Evolutionary conservation across 2,797 vertebrate species (phyloP).

Genomic region (Molossus molossus): DNA sequence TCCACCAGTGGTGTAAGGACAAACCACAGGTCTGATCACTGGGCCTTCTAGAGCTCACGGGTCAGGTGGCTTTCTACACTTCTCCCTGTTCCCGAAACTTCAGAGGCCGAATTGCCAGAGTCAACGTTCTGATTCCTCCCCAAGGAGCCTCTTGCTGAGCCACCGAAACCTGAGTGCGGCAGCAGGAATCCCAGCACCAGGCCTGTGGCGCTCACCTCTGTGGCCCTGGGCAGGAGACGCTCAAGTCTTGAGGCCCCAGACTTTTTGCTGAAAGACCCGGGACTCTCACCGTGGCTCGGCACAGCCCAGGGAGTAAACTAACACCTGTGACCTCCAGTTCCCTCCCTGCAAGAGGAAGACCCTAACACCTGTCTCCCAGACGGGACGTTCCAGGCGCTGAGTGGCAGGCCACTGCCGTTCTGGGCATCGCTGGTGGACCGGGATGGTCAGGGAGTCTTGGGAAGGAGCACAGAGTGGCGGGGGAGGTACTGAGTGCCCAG

Average conservation of each 20-base stretch:
- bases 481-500: neutral
- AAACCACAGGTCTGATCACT: neutral
- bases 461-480: neutral
- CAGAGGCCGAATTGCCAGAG: neutral
- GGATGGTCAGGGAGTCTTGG: neutral
- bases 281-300: neutral
- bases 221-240: accelerated
- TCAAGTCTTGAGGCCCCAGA: neutral
- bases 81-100: neutral
- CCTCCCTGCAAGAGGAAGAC: neutral
- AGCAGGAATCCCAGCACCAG: neutral
- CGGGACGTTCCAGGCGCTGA: neutral
- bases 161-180: neutral
- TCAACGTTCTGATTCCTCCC: neutral
- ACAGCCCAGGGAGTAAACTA: neutral
- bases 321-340: neutral
- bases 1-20: neutral
- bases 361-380: neutral
- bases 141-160: neutral
- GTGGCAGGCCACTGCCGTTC: accelerated
- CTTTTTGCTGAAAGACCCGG: neutral
- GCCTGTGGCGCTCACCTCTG: accelerated
- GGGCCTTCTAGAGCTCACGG: neutral
- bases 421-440: neutral
- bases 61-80: neutral